Base-by-base conservation (phyloP, 64 coral and sea anemone genomes). In the Anthopleura sola region DNA sequence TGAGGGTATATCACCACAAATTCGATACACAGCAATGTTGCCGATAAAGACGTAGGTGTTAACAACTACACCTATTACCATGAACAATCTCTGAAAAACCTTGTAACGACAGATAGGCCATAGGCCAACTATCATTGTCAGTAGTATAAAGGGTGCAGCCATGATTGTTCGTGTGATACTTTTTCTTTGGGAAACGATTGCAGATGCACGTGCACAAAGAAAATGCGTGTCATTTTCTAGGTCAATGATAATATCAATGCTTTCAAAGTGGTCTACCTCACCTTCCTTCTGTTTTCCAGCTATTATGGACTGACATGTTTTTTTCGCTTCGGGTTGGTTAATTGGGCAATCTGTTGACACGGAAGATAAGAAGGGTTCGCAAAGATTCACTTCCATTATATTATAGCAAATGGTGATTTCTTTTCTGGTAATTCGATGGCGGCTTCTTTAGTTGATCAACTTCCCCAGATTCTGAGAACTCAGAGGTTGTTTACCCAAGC, bases 11-110 rank as follows among this genome's bases (percentile, higher is more conserved):
- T 24, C 47, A 23, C 10, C 82, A 56, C 82, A 83, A 31, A 83
- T 20, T 60, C 47, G 32, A 11, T 60, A 83, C 24, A 60, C 82
- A 34, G 28, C 36, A 36, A 83, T 57, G 82, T 83, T 55, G 29
- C 82, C 82, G 4, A 83, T 19, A 36, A 60, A 56, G 15, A 83
- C 49, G 29, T 83, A 83, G n/a, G 19, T 60, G 58, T 83, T 54
- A 13, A 83, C 0, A 48, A 31, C 26, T 38, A 83, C 28, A 0
- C 49, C 82, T 33, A 83, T 7, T 8, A 60, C 10, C 37, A 83
- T 32, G 44, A 83, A 49, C 5, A 60, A 15, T 38, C 24, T 37
- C 49, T 60, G 82, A 1, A 31, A 49, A 37, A 53, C 9, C 50
- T 55, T 83, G 29, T 37, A 60, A 26, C 58, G 58, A 44, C 36